A percentile compares a stretch with the other conserved stretches of the same genome.
These are phyloP conservation scores for Dynastes hyllus DNA, from an alignment of 2,888 invertebrate species.

Conservation along the genomic window DNA sequence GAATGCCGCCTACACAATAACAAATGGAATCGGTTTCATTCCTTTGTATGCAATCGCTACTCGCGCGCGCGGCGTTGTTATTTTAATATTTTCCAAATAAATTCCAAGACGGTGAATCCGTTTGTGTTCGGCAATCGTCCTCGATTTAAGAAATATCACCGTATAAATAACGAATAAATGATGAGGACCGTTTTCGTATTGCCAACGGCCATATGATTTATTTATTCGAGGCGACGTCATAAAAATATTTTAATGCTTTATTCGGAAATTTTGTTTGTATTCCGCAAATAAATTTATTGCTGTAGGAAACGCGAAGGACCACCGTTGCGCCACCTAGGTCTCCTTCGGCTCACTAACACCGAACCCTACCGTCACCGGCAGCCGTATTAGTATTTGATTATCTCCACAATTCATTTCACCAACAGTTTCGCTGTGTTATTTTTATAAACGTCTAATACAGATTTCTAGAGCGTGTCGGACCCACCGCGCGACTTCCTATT, in stretches of 20 bases:
- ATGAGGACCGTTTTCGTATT: slow-evolving; percentile 53
- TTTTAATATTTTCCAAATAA: slow-evolving; percentile 29
- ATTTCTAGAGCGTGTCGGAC: slow-evolving; percentile 13
- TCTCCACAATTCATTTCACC: slow-evolving; percentile 59
- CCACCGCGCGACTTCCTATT: not conserved
- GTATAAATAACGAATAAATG: slow-evolving; percentile 43
- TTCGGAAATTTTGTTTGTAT: slow-evolving; percentile 58
- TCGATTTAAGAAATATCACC: slow-evolving; percentile 42
- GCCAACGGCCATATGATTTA: slow-evolving; percentile 57
- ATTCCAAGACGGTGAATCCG: slow-evolving; percentile 26
- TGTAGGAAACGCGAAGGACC: slow-evolving; percentile 55
- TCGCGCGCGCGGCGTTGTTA: slow-evolving; percentile 7
- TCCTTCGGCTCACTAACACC: slow-evolving; percentile 4
- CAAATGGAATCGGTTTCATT: not conserved
- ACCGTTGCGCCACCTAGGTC: slow-evolving; percentile 6
- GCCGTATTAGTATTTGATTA: slow-evolving; percentile 62
- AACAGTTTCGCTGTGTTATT: slow-evolving; percentile 52
- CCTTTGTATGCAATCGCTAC: not conserved
- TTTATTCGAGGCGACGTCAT: slow-evolving; percentile 57
- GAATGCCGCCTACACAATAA: not conserved
- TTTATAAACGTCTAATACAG: slow-evolving; percentile 49
- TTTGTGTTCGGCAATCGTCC: slow-evolving; percentile 29
- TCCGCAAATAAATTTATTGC: slow-evolving; percentile 59
- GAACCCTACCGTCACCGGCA: slow-evolving; percentile 57
- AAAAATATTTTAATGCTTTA: slow-evolving; percentile 60